Percentiles rank a stretch among this genome's conserved stretches.
These are phyloP conservation scores for Odontocerum albicorne DNA, from an alignment of 2,888 invertebrate genomes.

Conservation along the genomic window DNA sequence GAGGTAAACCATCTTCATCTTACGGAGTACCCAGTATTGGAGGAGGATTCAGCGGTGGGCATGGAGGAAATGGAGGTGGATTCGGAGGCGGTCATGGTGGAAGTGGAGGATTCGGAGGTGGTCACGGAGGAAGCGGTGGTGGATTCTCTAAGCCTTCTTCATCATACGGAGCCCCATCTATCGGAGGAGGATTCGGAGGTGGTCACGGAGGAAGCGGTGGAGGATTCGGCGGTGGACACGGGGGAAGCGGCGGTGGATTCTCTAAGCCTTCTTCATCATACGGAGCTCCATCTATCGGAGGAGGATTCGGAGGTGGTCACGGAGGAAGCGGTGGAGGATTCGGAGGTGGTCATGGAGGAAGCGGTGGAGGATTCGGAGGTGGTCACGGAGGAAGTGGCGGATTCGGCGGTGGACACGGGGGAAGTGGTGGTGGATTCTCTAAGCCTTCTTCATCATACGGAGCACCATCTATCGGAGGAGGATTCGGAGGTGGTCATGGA, in stretches of 20 bases:
- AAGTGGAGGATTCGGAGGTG: constrained; percentile 38
- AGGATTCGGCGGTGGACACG: constrained; percentile 37
- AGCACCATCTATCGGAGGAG: constrained; percentile 39
- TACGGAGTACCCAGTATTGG: constrained; percentile 46
- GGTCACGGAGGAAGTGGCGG: constrained; percentile 33
- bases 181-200: constrained; percentile 51
- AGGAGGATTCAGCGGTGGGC: constrained; percentile 37
- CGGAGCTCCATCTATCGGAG: constrained; percentile 42
- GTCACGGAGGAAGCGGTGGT: constrained; percentile 39
- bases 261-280: constrained; percentile 38
- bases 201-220: constrained; percentile 49
- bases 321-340: constrained; percentile 38
- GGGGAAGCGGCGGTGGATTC: constrained; percentile 31
- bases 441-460: constrained; percentile 39
- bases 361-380: constrained; percentile 33
- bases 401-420: constrained; percentile 29
- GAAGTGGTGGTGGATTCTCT: constrained; percentile 23
- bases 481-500: constrained; percentile 36
- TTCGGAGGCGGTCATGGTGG: constrained; percentile 34
- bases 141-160: constrained; percentile 50
- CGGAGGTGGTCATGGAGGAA: constrained; percentile 26
- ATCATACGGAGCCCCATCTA: constrained; percentile 54
- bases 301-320: constrained; percentile 36
- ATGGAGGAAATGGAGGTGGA: constrained; percentile 33
- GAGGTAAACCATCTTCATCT: constrained; percentile 45